Evolutionary conservation across 2,797 vertebrate genomes (phyloP).

Genomic region (Neoniphon sammara): DNA sequence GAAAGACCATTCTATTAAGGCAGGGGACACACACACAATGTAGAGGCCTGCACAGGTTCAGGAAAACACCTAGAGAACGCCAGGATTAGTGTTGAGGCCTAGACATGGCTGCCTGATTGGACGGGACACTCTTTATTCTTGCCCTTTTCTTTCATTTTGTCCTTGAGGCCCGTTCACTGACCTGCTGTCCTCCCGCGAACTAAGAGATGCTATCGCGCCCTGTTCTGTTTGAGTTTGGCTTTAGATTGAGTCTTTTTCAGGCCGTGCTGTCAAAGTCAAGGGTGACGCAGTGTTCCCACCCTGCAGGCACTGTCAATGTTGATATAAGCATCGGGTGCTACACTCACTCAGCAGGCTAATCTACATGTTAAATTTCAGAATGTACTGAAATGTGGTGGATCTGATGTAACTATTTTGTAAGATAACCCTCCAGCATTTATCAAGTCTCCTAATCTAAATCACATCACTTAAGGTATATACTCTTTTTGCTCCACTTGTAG

Average conservation of each 20-base stretch:
- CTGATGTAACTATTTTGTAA: not conserved
- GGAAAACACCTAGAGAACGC: conserved; percentile 19
- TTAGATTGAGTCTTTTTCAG: not conserved
- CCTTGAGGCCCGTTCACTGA: not conserved
- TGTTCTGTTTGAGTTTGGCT: not conserved
- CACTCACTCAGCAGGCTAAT: not conserved
- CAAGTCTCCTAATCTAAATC: too few relatives aligned
- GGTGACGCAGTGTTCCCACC: not conserved
- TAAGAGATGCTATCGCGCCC: not conserved
- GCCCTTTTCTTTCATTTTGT: conserved; percentile 16
- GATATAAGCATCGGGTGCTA: too few relatives aligned
- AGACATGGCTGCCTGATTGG: not conserved
- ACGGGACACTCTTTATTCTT: conserved; percentile 12
- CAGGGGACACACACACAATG: conserved; percentile 1
- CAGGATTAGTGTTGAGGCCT: conserved; percentile 17
- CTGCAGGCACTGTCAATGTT: not conserved
- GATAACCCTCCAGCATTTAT: too few relatives aligned
- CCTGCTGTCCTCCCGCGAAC: too few relatives aligned
- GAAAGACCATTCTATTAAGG: conserved; percentile 45
- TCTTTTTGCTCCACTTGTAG: too few relatives aligned
- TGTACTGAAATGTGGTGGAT: too few relatives aligned
- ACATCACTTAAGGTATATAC: too few relatives aligned
- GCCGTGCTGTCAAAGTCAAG: too few relatives aligned
- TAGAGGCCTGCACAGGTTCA: conserved; percentile 21
- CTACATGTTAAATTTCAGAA: too few relatives aligned